Base-by-base conservation (phyloP, 2,797 vertebrate genomes). In the Carapus acus region DNA sequence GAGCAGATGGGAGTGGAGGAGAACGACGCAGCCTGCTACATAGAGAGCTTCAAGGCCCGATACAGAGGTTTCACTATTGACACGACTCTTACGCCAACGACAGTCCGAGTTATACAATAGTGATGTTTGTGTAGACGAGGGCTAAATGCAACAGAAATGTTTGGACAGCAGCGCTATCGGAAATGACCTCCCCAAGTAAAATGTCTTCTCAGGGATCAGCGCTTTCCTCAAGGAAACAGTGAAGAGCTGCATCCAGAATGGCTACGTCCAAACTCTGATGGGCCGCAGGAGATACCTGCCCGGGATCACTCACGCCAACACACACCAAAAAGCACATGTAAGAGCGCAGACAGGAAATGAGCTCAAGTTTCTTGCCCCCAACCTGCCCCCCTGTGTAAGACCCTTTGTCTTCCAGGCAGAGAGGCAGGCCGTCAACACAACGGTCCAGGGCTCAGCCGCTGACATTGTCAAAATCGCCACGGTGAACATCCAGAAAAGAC, bases 381-480 rank as follows among this genome's bases (percentile, higher is more conserved):
- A 8, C 40, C 1, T 20, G 33, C n/a, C 3, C 47, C 62, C 2
- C 59, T 33, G n/a, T n/a, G n/a, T n/a, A n/a, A n/a, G n/a, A n/a
- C n/a, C n/a, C n/a, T n/a, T n/a, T n/a, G n/a, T 36, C 48, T 21
- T 49, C 51, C 69, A 99, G 96, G 94, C 96, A 8, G 94, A 98
- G 74, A 89, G 94, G 3, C 96, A 99, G 81, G 94, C 96, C 2
- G 93, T 99, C 62, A 98, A 99, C 75, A 95, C 94, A 2, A 90
- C 91, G 1, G 93, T 98, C 8, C 94, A 99, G 81, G 96, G 94
- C 29, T 98, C 96, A 8, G 96, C 94, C 0, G 94, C 96, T 3
- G 96, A 98, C 78, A 92, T 99, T 13, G 92, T 99, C n/a, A 99
- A 99, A 86, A 83, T 86, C 8, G 96, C 96, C 41, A 99, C 94